Evolutionary conservation across 37 sponge, comb jelly and placozoan genomes (phyloP), one percentile per base, ranked within the genome.

Genomic region (Haliclona indistincta): DNA sequence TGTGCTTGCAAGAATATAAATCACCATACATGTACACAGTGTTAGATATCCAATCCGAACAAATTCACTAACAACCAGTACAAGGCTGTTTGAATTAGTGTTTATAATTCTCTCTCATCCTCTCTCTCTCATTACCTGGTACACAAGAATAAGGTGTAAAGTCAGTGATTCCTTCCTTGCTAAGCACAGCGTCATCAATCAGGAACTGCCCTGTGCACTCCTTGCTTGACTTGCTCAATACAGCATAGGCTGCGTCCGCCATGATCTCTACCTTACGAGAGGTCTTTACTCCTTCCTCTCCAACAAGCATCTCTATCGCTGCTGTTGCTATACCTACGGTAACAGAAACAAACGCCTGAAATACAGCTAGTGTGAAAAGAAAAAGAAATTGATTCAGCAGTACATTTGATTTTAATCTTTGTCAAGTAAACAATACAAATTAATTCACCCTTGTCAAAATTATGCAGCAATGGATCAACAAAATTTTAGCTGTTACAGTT

Each of bases 171-270:
- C 96, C 99, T 43, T 79, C 76, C 37, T 90, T 66, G 47, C 35
- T 74, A 51, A 98, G 47, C 8, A 97, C 89, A 22, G 84, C 89
- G 15, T 98, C 99, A 83, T 98, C 99, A 47, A 98, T 84, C n/a
- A 88, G 80, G 78, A 95, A 98, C 56, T 98, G 76, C 4, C 96
- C 99, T 40, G 96, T 98, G 32, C 75, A 56, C n/a, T 84, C 64
- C 2, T 44, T 38, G 41, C 92, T 85, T 56, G 80, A 73, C 64
- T 71, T 58, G 49, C 84, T 87, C 20, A 98, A 77, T 5, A 98
- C 88, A 20, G 86, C 73, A 68, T 93, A 98, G 11, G 99, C 99
- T 39, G 99, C 99, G 68, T 98, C 99, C 2, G 89, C 91, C 99
- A 98, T 93, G 39, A 98, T 98, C 43, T 95, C 96, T 32, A 92